Base-by-base conservation (phyloP, 1,140 invertebrate genomes). In the Lethocerus indicus region DNA sequence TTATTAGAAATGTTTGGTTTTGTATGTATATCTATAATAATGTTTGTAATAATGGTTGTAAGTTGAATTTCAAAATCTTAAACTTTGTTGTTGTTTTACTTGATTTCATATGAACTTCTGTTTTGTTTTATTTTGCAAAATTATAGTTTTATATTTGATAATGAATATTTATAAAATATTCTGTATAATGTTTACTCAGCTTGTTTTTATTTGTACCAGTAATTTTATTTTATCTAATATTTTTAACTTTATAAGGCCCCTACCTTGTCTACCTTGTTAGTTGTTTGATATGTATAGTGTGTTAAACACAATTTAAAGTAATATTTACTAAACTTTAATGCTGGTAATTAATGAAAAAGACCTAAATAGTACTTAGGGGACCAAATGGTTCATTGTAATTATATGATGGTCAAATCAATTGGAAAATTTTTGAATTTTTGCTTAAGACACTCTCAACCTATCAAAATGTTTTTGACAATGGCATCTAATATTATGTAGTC, bases 371-470 rank as follows among this genome's bases (percentile, higher is more conserved):
- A 39, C 23, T 44, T 23, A 26, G 29, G 42, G 42, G 42, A 44
- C 42, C 42, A 44, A 44, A 14, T 44, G 42, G 42, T 44, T 44
- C 42, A 44, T 39, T 39, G 6, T 28, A n/a, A 16, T 27, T 6
- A 44, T 28, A 23, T 16, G 14, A 44, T 42, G 26, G n/a, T 42
- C 16, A 42, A 21, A 16, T 13, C 21, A 25, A 18, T 27, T 28
- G n/a, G n/a, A n/a, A n/a, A n/a, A n/a, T n/a, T n/a, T n/a, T n/a
- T n/a, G n/a, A n/a, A n/a, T n/a, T n/a, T n/a, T n/a, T n/a, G n/a
- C n/a, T n/a, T n/a, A n/a, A n/a, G n/a, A n/a, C n/a, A n/a, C n/a
- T n/a, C n/a, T n/a, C n/a, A n/a, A n/a, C n/a, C n/a, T n/a, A n/a
- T n/a, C n/a, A n/a, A n/a, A n/a, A 13, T 27, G 23, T 44, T 28